Percentiles rank a stretch among this genome's conserved stretches.
These are phyloP conservation scores for Ridgeia piscesae DNA, from an alignment of 1,140 invertebrate species.

Conservation along the genomic window DNA sequence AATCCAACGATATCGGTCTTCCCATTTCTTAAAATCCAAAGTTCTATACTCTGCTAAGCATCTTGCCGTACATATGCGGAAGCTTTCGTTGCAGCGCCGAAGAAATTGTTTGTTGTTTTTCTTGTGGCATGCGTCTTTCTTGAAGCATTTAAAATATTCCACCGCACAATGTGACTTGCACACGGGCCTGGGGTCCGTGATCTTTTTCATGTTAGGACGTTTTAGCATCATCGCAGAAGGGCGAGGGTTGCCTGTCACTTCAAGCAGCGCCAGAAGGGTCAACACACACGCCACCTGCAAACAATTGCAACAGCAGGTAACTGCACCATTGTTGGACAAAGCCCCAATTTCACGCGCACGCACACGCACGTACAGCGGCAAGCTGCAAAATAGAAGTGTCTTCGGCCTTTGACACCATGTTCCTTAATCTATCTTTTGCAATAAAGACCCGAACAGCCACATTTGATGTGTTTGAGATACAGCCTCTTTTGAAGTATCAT, in stretches of 20 bases:
- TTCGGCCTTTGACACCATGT: too few species aligned
- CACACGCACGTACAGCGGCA: too few species aligned
- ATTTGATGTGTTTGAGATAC: too few species aligned
- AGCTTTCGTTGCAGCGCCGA: neutral
- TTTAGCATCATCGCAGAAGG: too few species aligned
- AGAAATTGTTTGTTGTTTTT: neutral
- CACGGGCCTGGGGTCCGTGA: neutral
- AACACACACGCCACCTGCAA: neutral
- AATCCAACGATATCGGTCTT: neutral
- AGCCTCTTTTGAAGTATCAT: too few species aligned
- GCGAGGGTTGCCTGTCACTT: neutral
- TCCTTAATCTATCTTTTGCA: too few species aligned
- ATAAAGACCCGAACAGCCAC: too few species aligned
- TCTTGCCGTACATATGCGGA: neutral
- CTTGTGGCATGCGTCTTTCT: neutral
- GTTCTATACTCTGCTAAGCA: neutral
- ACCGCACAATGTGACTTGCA: neutral
- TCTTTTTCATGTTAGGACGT: neutral
- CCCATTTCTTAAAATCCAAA: neutral
- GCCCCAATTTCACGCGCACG: too few species aligned
- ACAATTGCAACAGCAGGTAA: neutral
- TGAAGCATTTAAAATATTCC: neutral
- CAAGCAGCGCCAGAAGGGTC: neutral
- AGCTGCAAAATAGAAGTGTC: too few species aligned
- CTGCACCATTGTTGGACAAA: too few species aligned